phyloP scores from a whole-genome alignment of 2,113 vertebrate genomes.

The Elachura formosa region DNA sequence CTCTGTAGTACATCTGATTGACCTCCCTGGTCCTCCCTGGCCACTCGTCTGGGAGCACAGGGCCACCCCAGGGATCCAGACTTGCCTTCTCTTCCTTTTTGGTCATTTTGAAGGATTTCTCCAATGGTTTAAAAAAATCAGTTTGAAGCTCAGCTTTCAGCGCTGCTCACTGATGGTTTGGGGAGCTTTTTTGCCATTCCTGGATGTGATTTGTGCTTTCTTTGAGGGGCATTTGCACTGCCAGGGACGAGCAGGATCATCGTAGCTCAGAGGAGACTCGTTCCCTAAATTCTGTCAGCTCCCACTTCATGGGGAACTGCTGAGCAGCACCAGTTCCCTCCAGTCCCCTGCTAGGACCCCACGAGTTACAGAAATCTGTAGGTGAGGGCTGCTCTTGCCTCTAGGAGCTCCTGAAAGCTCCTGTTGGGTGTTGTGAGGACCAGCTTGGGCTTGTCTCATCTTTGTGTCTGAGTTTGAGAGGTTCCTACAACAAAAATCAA shows the following conservation, averaged over 20 bases:
- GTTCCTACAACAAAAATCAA: not conserved
- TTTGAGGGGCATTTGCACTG: not conserved
- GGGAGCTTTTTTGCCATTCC: not conserved
- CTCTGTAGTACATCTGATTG: not conserved
- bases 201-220: not conserved
- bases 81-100: not conserved
- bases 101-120: not conserved
- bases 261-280: not conserved
- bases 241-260: not conserved
- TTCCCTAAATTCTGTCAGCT: not conserved
- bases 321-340: not conserved
- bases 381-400: not conserved
- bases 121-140: not conserved
- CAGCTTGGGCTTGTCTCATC: not conserved
- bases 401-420: not conserved
- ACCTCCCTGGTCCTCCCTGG: not conserved
- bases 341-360: not conserved
- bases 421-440: not conserved
- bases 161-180: not conserved
- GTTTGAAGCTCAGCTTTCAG: not conserved
- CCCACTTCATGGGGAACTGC: not conserved
- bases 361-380: too few relatives aligned
- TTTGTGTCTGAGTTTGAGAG: not conserved
- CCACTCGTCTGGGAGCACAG: too few relatives aligned
- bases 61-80: not conserved